Conservation (phyloP, 2,113 vertebrate species). For the Pluvianellus socialis region DNA sequence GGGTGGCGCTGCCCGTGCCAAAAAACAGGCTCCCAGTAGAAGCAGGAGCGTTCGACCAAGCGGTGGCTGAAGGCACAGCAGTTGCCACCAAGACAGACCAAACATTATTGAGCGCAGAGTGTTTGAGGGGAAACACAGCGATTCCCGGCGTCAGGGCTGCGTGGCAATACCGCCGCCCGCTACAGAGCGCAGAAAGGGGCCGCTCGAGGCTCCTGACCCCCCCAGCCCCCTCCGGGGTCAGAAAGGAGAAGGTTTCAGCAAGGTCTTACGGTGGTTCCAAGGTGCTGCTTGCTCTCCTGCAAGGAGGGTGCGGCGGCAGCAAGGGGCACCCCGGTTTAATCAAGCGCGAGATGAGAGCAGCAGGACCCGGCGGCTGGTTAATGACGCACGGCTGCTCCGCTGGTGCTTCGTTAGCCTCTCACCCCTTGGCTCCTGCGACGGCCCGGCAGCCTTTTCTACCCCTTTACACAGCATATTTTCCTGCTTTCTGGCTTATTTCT, state of each 20-base stretch:
- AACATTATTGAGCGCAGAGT: not conserved
- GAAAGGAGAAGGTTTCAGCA: not conserved
- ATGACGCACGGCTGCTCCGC: not conserved
- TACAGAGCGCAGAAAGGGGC: not conserved
- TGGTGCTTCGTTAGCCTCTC: not conserved
- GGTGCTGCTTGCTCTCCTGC: not conserved
- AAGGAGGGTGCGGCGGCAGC: rapidly evolving
- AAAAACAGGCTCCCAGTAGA: not conserved
- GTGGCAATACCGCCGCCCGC: rapidly evolving
- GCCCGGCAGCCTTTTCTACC: not conserved
- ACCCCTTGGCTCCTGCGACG: rapidly evolving
- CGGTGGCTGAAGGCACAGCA: not conserved
- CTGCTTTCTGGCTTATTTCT: not conserved
- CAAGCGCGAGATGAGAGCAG: not conserved
- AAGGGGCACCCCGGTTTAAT: not conserved
- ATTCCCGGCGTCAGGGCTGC: rapidly evolving
- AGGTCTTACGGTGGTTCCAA: not conserved
- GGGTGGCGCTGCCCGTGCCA: rapidly evolving
- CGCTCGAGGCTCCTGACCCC: rapidly evolving
- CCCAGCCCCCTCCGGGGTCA: rapidly evolving
- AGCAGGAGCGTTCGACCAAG: not conserved
- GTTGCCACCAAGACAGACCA: not conserved
- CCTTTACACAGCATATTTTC: not conserved
- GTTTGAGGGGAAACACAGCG: not conserved
- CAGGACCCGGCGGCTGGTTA: rapidly evolving